These are phyloP conservation scores for Pardalotus punctatus DNA, from an alignment of 2,113 vertebrate genomes.

Conservation along the genomic window DNA sequence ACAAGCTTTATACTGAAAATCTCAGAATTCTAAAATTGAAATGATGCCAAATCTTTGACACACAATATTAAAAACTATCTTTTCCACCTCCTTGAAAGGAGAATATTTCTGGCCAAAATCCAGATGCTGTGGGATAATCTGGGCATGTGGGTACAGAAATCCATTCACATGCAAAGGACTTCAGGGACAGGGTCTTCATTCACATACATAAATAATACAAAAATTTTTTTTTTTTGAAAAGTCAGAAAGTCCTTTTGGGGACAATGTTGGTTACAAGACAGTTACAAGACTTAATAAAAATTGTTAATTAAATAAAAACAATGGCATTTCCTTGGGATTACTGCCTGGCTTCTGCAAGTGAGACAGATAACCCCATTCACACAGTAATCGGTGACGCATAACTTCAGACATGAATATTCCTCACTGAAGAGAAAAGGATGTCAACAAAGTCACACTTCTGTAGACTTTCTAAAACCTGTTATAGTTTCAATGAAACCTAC, in stretches of 20 bases:
- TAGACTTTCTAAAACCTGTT: neutral
- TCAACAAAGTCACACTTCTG: neutral
- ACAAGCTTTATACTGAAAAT: neutral
- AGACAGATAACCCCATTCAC: neutral
- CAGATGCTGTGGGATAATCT: neutral
- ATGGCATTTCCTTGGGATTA: neutral
- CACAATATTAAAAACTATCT: neutral
- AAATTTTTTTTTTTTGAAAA: neutral
- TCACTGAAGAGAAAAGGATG: neutral
- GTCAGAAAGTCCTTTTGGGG: neutral
- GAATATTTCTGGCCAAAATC: neutral
- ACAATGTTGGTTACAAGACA: neutral
- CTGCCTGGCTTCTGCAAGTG: neutral
- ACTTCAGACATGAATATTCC: slow-evolving; percentile 5
- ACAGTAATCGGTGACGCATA: neutral
- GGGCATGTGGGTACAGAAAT: neutral
- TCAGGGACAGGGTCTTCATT: neutral
- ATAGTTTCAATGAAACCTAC: neutral
- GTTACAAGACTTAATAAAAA: neutral
- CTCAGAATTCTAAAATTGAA: neutral
- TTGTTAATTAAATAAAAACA: slow-evolving; percentile 8
- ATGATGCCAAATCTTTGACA: neutral
- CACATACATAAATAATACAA: neutral
- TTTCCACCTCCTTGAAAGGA: neutral
- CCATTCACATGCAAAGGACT: neutral